Base-by-base conservation (phyloP, 2,888 invertebrate species). In the Vanessa cardui region DNA sequence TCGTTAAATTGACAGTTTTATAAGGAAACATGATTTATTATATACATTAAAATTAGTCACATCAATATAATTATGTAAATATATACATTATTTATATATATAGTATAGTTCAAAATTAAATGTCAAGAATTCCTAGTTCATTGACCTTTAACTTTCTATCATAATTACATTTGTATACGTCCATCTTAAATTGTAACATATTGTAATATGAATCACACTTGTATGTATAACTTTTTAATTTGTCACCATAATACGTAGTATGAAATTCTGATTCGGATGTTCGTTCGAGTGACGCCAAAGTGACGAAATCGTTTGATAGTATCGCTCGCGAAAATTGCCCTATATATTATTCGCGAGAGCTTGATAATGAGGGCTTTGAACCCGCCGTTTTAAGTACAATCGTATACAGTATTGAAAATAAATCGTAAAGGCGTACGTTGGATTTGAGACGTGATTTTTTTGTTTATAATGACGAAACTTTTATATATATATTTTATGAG, bases 271-370 rank as follows among this genome's bases (percentile, higher is more conserved):
- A 72, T 71, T 71, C 66, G 71, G 56, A 66, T 65, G 67, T 64
- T 70, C 68, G 60, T 73, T 69, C 68, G 62, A 66, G 62, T 81
- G 82, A 83, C 85, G 85, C 77, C 81, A 80, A 76, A 58, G 69
- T 83, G 82, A 83, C 82, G 83, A 81, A 80, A 82, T 83, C 79
- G 68, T 78, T 79, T 80, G 77, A 77, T 77, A 73, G 82, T 83
- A 84, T 82, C 81, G 52, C 26, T 79, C 82, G 84, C 85, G 80
- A 86, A 87, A 86, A 83, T 84, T 83, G 90, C 83, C 86, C 90
- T 82, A 92, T 88, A 90, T 92, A 83, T 91, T 90, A 90, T 90
- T 82, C 90, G 85, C 80, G 79, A 86, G 82, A 78, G 81, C 71
- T 74, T 78, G 84, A 87, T 90, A 90, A 90, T 88, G 86, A 87